Percentiles rank a stretch among this genome's conserved stretches.
These are phyloP conservation scores for Cancer borealis DNA, from an alignment of 2,888 invertebrate genomes.

Conservation along the genomic window DNA sequence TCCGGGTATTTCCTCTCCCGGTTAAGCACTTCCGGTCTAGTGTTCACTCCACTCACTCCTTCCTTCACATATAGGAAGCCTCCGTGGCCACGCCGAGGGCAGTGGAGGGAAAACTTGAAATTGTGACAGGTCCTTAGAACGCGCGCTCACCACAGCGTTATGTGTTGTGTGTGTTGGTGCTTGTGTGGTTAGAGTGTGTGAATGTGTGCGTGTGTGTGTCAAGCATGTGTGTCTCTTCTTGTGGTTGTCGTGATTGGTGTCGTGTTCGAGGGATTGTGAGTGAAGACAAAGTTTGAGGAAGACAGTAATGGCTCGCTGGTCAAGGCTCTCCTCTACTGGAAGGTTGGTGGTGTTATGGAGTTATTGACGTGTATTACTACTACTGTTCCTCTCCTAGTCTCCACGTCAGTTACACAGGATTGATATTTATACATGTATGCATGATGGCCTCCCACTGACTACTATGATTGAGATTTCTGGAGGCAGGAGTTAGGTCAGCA, in stretches of 20 bases:
- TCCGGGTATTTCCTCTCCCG: constrained; percentile 65
- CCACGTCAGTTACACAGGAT: not conserved
- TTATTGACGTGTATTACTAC: not conserved
- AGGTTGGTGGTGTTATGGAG: constrained; percentile 48
- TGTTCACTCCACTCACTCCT: constrained; percentile 51
- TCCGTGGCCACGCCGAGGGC: constrained; percentile 37
- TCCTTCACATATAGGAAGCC: constrained; percentile 44
- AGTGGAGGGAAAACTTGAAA: not conserved
- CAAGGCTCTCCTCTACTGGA: constrained; percentile 52
- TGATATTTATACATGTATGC: no score
- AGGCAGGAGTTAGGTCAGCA: not conserved
- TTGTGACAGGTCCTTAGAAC: not conserved
- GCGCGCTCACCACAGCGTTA: no score
- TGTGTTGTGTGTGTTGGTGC: no score
- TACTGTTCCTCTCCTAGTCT: not conserved
- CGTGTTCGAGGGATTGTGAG: not conserved
- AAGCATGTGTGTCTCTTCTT: no score
- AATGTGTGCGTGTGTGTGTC: no score
- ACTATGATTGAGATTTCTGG: not conserved
- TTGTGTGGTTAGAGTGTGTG: no score
- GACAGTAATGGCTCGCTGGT: constrained; percentile 59
- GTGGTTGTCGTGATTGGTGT: not conserved
- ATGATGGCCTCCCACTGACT: no score
- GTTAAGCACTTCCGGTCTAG: constrained; percentile 62
- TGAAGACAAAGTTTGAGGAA: constrained; percentile 13